These are phyloP conservation scores for Pinna nobilis DNA, from an alignment of 1,140 invertebrate genomes.

Conservation along the genomic window DNA sequence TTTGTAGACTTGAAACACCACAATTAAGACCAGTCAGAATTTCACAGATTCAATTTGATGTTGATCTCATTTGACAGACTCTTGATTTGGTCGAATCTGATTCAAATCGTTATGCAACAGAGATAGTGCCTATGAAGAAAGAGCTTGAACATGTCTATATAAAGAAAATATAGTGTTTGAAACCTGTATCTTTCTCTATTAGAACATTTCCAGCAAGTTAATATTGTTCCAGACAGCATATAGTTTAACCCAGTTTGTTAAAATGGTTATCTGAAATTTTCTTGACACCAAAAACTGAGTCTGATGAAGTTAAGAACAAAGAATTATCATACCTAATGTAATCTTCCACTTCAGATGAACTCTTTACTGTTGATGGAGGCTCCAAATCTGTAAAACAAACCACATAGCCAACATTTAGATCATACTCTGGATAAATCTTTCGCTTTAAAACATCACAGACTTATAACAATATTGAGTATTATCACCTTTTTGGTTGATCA, in stretches of 20 bases:
- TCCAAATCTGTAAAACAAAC: constrained; percentile 63
- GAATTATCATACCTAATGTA: constrained; percentile 52
- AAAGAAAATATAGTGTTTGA: neutral
- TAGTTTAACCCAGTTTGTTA: neutral
- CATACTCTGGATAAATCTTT: neutral
- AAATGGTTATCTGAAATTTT: neutral
- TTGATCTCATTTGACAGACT: too few species aligned
- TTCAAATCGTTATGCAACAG: too few species aligned
- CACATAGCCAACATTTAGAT: constrained; percentile 2
- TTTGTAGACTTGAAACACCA: too few species aligned
- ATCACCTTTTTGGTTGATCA: too few species aligned
- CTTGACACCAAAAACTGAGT: neutral
- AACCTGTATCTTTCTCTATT: neutral
- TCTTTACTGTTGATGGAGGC: constrained; percentile 55
- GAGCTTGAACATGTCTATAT: neutral
- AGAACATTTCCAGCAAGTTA: neutral
- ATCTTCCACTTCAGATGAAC: constrained; percentile 47
- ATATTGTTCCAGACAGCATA: neutral
- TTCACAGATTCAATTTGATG: too few species aligned
- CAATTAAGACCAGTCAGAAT: too few species aligned
- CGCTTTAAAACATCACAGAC: neutral
- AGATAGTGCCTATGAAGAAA: too few species aligned
- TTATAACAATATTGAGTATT: neutral
- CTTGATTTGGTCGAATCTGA: too few species aligned
- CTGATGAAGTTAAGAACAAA: neutral